Percentiles rank a stretch among this genome's conserved stretches.
These are phyloP conservation scores for Zygothrica quintamaculata DNA, from an alignment of 2,888 invertebrate species.

Conservation along the genomic window DNA sequence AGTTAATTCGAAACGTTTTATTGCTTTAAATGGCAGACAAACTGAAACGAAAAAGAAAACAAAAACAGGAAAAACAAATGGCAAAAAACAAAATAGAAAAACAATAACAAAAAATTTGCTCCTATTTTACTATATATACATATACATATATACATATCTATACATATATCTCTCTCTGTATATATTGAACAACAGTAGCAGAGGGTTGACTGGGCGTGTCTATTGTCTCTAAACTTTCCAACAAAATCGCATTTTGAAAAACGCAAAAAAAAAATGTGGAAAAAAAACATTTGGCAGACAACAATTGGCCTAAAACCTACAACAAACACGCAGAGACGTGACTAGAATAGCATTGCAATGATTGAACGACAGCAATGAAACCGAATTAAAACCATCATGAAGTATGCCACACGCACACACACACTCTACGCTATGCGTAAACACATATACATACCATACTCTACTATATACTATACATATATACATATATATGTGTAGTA, in stretches of 20 bases:
- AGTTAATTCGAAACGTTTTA: slow-evolving; percentile 54
- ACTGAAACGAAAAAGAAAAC: slow-evolving; percentile 22
- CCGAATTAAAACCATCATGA: slow-evolving; percentile 66
- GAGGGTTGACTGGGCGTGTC: slow-evolving; percentile 32
- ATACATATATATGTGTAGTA: neutral
- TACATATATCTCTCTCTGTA: no score
- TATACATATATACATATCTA: no score
- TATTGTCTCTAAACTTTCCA: slow-evolving; percentile 38
- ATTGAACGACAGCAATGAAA: slow-evolving; percentile 69
- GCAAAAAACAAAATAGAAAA: no score
- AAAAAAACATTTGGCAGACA: slow-evolving; percentile 40
- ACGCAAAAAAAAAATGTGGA: neutral
- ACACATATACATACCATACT: no score
- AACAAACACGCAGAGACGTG: slow-evolving; percentile 71
- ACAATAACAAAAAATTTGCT: slow-evolving; percentile 3
- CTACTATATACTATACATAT: neutral
- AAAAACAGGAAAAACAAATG: slow-evolving; percentile 3
- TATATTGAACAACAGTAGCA: neutral
- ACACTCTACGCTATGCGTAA: slow-evolving; percentile 5
- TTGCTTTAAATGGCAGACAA: slow-evolving; percentile 32
- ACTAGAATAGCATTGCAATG: slow-evolving; percentile 71
- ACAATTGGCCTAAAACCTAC: slow-evolving; percentile 61
- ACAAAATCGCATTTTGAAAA: slow-evolving; percentile 27
- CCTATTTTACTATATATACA: neutral
- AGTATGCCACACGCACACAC: slow-evolving; percentile 46